Percentiles rank a stretch among this genome's conserved stretches.
phyloP scores from a whole-genome alignment of 2,888 invertebrate species.

The Hydriomena furcata region DNA sequence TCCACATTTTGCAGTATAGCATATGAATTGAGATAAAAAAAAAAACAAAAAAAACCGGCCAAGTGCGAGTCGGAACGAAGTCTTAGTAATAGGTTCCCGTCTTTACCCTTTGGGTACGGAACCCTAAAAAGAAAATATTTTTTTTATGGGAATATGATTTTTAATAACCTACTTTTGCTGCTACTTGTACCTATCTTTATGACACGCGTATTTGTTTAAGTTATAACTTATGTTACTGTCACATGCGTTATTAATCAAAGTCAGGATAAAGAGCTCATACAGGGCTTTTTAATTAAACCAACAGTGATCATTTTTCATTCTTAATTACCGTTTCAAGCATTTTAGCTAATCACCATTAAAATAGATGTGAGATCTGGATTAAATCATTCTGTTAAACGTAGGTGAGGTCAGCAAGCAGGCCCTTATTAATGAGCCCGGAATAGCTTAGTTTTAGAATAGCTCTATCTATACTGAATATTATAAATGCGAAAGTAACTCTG shows the following conservation, averaged over 20 bases:
- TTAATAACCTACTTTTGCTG: too few species aligned
- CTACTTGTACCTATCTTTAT: not conserved
- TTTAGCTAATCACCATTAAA: constrained; percentile 75
- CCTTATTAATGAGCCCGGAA: not conserved
- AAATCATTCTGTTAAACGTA: constrained; percentile 36
- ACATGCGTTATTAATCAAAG: constrained; percentile 77
- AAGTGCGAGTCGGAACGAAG: too few species aligned
- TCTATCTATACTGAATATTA: too few species aligned
- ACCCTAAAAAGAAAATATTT: too few species aligned
- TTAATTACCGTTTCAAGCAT: constrained; percentile 75
- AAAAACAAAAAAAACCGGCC: too few species aligned
- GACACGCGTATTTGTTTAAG: constrained; percentile 42
- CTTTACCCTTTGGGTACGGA: too few species aligned
- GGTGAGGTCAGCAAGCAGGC: constrained; percentile 28
- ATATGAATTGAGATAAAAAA: too few species aligned
- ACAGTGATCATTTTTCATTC: constrained; percentile 80
- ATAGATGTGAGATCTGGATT: constrained; percentile 27
- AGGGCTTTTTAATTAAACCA: constrained; percentile 77
- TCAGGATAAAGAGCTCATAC: constrained; percentile 56
- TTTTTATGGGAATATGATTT: too few species aligned
- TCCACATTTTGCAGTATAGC: too few species aligned
- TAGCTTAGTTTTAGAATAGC: too few species aligned
- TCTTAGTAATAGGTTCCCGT: too few species aligned
- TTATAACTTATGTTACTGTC: constrained; percentile 65
- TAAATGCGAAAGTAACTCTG: too few species aligned